Base-by-base conservation (phyloP, 1,140 invertebrate genomes). In the Leguminivora glycinivorella region DNA sequence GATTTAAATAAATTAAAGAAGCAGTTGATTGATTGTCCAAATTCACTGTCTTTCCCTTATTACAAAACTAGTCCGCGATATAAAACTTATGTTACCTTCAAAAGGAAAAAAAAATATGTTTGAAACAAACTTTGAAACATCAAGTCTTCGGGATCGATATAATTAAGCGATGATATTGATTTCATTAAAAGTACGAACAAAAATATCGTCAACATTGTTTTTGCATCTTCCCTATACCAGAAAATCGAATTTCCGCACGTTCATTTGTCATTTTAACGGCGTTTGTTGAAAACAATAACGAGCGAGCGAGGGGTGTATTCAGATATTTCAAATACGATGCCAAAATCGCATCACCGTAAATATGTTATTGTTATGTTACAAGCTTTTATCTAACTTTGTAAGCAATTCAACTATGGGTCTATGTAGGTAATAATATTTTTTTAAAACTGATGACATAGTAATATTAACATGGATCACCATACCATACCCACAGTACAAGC, bases 181-280 rank as follows among this genome's bases (percentile, higher is more conserved):
- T 63, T 63, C 29, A 63, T 17, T 22, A 40, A 68, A 17, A 12
- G 19, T 19, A 40, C 7, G 14, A 6, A 40, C 29, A 24, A 14
- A 67, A 38, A 19, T 38, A 0, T 24, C 22, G 24, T 26, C 10
- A 26, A 19, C 47, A 52, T 52, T 52, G 47, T 52, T 52, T 52
- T 22, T n/a, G 47, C 47, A 22, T 52, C 47, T 52, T 52, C 47
- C 47, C 47, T 52, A 52, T 22, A 52, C 47, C 67, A 72, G 69
- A 72, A 74, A 73, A 72, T 68, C 56, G 66, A 76, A 73, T 70
- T 70, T 19, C 31, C 69, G 31, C 19, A n/a, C 26, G 70, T 69
- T 43, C 70, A 73, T 81, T 79, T 75, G 70, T 81, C 72, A 79
- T 81, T 74, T 81, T 72, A 78, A 81, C 72, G 63, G 75, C 68